Base-by-base conservation (phyloP, 2,888 invertebrate genomes). In the Clunio marinus region DNA sequence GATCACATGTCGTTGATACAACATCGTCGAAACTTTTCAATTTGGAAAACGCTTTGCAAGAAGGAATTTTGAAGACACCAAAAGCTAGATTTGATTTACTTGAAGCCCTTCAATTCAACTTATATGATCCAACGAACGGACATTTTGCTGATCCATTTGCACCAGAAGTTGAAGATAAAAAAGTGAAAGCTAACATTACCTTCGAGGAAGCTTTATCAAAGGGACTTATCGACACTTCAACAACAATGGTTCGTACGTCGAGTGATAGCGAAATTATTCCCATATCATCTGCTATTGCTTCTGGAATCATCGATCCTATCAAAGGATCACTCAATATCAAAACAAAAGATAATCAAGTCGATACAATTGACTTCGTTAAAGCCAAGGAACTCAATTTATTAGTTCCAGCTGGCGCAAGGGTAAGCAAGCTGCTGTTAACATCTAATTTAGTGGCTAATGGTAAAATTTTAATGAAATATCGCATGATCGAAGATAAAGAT, bases 111-210 rank as follows among this genome's bases (percentile, higher is more conserved):
- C 84, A 86, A 74, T 93, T 87, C 74, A 89, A 89, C 70, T 83
- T 93, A 72, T 94, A 93, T 76, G 89, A 92, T 77, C 88, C 89
- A 7, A 87, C 86, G n/a, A 91, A 88, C 60, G 92, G 92, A 70
- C 86, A 86, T 60, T 85, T 93, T 74, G 85, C 83, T 70, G 91
- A 93, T 82, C 93, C 93, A 45, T 93, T 92, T 76, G 57, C 25
- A 2, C 37, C 57, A 22, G 32, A 10, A 4, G 17, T 32, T 2
- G 27, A 71, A 24, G 68, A 57, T 13, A 10, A 24, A 1, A 57
- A 37, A n/a, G 25, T 28, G 17, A 57, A 28, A 41, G 41, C 89
- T 66, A 78, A 91, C 7, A 10, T 68, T 17, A 88, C 89, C 0
- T 80, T 93, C 2, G 83, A 84, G 74, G 86, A 92, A 75, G 92